Evolutionary conservation across 1,140 invertebrate genomes (phyloP), one percentile per base, ranked within the genome.

Genomic region (Anadara kagoshimensis): DNA sequence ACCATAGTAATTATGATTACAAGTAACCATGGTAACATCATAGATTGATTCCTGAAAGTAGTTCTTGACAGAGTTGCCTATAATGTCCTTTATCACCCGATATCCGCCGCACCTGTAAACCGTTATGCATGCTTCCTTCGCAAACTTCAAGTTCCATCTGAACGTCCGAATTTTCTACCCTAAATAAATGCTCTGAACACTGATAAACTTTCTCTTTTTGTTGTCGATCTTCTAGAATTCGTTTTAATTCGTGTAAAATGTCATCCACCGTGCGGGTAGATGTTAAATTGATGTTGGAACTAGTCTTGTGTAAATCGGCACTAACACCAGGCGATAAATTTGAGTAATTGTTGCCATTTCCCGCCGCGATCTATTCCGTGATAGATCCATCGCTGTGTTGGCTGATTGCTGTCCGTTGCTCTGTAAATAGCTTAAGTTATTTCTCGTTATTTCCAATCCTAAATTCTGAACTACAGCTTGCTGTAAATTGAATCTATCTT

Each of bases 71-170:
- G 18, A 97, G 91, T 86, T 95, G 94, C 73, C 94, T 95, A 86
- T 97, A 97, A 85, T 96, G 94, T 72, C 94, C 91, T 87, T 95
- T 94, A 89, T 98, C 96, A 3, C 96, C 96, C 0, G 95, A 97
- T 75, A 98, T 96, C 85, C 95, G 91, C 69, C 96, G 90, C 92
- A 98, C 93, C 84, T 97, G 97, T 70, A 98, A 92, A 10, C 95
- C 95, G 79, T 95, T 96, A 24, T 86, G 81, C 53, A 82, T 78
- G 0, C 81, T 79, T 11, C 83, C 83, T 49, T 85, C 81, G 83
- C 93, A 95, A 0, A 97, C 93, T 81, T 95, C 93, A 75, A 97
- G 86, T 85, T 97, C 95, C 58, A 97, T 96, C 87, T 96, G 94
- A 77, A 96, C 93, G 5, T 95, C 95, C 5, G 94, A 94, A 86